Conservation (phyloP, 2,797 vertebrate genomes). For the Mus minutoides region DNA sequence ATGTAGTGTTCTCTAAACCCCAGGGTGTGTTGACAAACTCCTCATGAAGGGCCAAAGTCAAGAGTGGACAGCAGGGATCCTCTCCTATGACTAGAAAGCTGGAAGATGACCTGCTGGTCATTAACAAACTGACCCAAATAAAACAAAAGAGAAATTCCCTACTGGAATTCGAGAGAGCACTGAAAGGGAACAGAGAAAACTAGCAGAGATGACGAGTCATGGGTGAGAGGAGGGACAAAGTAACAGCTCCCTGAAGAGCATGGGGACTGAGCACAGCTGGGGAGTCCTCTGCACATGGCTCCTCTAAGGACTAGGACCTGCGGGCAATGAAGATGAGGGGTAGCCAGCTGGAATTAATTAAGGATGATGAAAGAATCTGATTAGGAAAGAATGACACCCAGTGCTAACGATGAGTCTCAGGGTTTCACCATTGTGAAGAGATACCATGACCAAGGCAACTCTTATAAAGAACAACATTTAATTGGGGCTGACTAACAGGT, state of each 20-base stretch:
- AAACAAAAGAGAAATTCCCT: constrained; percentile 94
- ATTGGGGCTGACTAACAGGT: neutral
- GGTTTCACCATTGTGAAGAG: neutral
- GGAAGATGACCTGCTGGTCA: constrained; percentile 90
- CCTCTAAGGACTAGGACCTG: constrained; percentile 90
- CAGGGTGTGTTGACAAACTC: constrained; percentile 87
- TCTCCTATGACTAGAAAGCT: constrained; percentile 86
- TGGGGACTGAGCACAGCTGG: constrained; percentile 47
- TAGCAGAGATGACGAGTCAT: constrained; percentile 87
- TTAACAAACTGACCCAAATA: constrained; percentile 93
- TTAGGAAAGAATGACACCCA: constrained; percentile 91
- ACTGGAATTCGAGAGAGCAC: constrained; percentile 90
- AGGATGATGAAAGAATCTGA: constrained; percentile 90
- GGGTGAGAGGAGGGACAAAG: constrained; percentile 89
- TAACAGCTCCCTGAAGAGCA: constrained; percentile 89
- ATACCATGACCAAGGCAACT: neutral
- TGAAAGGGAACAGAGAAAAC: constrained; percentile 92
- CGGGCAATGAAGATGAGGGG: constrained; percentile 86
- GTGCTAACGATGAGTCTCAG: constrained; percentile 85
- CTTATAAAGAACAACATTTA: neutral
- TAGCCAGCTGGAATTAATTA: constrained; percentile 84
- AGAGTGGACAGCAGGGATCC: constrained; percentile 89
- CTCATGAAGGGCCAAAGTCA: constrained; percentile 92
- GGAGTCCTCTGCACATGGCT: constrained; percentile 86
- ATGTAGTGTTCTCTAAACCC: constrained; percentile 93